These are phyloP conservation scores for Drosophila bocki DNA, from an alignment of 1,140 invertebrate genomes.

Conservation along the genomic window DNA sequence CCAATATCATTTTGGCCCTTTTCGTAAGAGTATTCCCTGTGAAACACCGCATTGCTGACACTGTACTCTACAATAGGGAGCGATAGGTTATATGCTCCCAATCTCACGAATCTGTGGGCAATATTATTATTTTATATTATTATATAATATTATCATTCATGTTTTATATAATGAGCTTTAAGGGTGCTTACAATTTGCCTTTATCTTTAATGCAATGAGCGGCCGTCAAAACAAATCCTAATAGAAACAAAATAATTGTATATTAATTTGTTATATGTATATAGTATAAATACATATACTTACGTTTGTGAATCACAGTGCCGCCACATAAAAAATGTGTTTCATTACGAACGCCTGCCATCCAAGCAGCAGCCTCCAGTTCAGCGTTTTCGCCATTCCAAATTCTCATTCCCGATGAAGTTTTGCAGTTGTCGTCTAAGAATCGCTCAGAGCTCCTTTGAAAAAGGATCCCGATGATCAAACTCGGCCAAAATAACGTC, in stretches of 20 bases:
- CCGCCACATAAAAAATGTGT: neutral
- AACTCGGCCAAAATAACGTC: neutral
- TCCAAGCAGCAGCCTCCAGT: too few relatives aligned
- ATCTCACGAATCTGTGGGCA: neutral
- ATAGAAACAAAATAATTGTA: neutral
- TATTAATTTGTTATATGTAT: neutral
- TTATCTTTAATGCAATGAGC: neutral
- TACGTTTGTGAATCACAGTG: slow-evolving; percentile 14
- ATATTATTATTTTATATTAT: too few relatives aligned
- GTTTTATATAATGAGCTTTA: neutral
- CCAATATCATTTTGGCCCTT: too few relatives aligned
- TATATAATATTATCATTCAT: neutral
- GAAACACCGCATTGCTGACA: neutral
- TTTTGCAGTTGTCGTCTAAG: neutral
- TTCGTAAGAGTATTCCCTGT: too few relatives aligned
- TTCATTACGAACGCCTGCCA: neutral
- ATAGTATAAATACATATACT: neutral
- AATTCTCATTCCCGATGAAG: accelerated
- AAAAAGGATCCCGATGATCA: neutral
- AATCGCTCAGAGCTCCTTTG: neutral
- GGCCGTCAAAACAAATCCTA: slow-evolving; percentile 14
- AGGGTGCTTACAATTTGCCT: neutral
- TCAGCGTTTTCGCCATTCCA: neutral
- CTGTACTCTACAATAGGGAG: neutral
- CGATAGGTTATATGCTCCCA: neutral